Percentiles rank a stretch among this genome's conserved stretches.
These are phyloP conservation scores for Lycophotia porphyrea DNA, from an alignment of 2,888 invertebrate species.

Conservation along the genomic window DNA sequence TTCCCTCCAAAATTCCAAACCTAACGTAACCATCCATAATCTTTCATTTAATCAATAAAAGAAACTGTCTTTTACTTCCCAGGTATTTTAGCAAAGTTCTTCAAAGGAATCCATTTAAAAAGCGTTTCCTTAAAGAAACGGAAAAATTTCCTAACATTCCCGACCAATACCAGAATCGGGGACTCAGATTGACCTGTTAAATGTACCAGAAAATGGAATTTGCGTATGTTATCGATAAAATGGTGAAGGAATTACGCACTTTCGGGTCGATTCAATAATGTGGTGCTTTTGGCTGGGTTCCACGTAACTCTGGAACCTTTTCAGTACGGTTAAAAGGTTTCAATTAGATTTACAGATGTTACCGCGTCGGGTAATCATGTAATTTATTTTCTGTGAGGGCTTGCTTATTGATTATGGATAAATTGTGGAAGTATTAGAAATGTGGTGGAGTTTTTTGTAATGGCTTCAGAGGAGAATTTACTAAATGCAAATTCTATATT, in stretches of 20 bases:
- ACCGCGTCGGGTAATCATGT: constrained; percentile 47
- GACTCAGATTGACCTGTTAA: constrained; percentile 79
- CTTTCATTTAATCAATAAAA: background rate
- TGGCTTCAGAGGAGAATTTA: background rate
- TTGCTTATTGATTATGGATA: constrained; percentile 10
- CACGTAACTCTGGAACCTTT: constrained; percentile 55
- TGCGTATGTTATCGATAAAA: constrained; percentile 78
- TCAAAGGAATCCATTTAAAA: constrained; percentile 28
- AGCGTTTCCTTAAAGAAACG: constrained; percentile 2
- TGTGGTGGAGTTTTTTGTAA: background rate
- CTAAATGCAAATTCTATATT: background rate
- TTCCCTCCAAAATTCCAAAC: background rate
- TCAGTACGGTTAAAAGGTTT: constrained; percentile 59
- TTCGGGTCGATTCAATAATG: constrained; percentile 57
- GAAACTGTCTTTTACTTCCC: background rate
- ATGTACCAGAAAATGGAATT: constrained; percentile 87
- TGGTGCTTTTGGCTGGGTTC: constrained; percentile 39
- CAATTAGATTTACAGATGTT: constrained; percentile 66
- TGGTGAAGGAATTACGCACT: constrained; percentile 66
- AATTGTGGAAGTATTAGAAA: background rate
- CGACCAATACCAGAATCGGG: constrained; percentile 57
- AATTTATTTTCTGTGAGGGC: constrained; percentile 47
- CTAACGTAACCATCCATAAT: background rate
- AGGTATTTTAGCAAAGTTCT: constrained; percentile 17
- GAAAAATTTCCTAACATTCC: constrained; percentile 40